Evolutionary conservation across 64 coral and sea anemone species (phyloP), one percentile per base, ranked within the genome.

Genomic region (Acropora yongei): DNA sequence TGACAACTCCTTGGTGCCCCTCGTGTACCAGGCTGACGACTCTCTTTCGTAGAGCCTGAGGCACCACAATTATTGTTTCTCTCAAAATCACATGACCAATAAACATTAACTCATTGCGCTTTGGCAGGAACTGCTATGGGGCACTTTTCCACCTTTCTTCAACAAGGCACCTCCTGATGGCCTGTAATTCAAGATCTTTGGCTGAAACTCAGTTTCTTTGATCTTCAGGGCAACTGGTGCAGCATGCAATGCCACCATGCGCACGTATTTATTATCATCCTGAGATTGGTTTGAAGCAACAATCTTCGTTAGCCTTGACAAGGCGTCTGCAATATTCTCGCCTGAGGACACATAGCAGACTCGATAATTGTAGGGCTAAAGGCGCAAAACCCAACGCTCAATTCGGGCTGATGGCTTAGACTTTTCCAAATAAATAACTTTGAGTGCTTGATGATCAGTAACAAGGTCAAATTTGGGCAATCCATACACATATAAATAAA

Each of bases 191-290:
- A 41, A 2, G 41, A 55, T 69, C 83, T 13, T 86, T n/a, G 3
- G 83, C 58, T 71, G 83, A 86, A 41, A 65, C 49, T 86, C n/a
- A 68, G 43, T 73, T 43, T 86, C 58, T 71, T 86, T 67, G 51
- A 83, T 83, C 20, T 10, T 83, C 49, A 83, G 80, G 0, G 30
- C 30, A 30, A 30, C 30, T 30, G 30, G 30, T 30, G 30, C 30
- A 30, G 30, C 30, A 30, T 30, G 30, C 30, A 30, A 30, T 30
- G 30, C 30, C 30, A 30, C 30, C 30, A 30, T 30, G 30, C 30
- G 30, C 30, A 30, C 30, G 30, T 30, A 30, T 30, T 30, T 30
- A 30, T 30, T 30, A 30, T 30, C 30, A 30, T 30, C 30, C 30
- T 30, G 30, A 30, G 30, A 30, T 30, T 30, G 30, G 30, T 30